These are phyloP conservation scores for Esox niger DNA, from an alignment of 2,113 vertebrate species.

Conservation along the genomic window DNA sequence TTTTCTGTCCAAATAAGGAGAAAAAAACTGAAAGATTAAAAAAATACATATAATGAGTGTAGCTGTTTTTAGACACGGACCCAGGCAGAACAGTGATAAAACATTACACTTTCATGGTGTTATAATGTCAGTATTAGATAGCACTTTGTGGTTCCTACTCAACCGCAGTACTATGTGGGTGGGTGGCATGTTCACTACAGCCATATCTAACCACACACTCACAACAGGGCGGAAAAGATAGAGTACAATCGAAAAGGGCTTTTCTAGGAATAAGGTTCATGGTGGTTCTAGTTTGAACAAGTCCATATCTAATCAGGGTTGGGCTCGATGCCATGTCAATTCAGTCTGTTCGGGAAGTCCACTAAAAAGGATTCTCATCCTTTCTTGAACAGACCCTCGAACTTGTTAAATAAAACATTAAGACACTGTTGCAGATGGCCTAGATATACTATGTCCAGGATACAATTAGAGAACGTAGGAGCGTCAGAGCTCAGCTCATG, in stretches of 20 bases:
- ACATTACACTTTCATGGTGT: constrained; percentile 28
- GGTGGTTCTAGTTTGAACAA: not conserved
- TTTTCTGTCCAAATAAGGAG: no score
- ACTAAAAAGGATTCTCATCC: no score
- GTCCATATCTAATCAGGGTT: not conserved
- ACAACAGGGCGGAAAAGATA: constrained; percentile 19
- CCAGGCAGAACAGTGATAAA: constrained; percentile 37
- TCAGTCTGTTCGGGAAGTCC: no score
- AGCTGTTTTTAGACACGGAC: constrained; percentile 18
- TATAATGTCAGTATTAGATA: constrained; percentile 36
- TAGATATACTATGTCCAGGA: constrained; percentile 22
- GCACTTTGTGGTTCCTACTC: constrained; percentile 36
- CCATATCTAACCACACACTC: constrained; percentile 47
- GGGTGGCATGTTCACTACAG: constrained; percentile 39
- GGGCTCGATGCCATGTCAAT: not conserved
- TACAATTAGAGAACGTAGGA: no score
- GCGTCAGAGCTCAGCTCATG: not conserved
- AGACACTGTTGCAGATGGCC: not conserved
- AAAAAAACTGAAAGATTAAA: no score
- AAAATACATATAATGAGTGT: no score
- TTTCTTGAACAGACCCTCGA: no score
- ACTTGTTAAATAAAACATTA: not conserved
- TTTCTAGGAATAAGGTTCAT: not conserved
- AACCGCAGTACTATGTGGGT: constrained; percentile 47
- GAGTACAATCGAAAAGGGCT: not conserved